phyloP scores from a whole-genome alignment of 1,140 invertebrate genomes.

The Rhopalosiphum maidis region DNA sequence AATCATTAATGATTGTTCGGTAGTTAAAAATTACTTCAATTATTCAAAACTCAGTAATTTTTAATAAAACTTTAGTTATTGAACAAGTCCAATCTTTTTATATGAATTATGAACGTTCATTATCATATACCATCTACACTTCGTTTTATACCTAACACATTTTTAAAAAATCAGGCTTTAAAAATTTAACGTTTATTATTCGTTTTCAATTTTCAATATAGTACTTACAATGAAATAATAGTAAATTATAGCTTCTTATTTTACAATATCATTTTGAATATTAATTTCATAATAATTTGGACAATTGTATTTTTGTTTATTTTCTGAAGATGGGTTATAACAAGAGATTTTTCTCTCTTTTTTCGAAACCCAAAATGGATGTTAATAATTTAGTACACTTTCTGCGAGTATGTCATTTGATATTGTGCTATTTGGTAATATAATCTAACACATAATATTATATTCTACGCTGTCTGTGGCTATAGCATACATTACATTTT shows the following conservation, averaged over 20 bases:
- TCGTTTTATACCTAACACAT: too few relatives aligned
- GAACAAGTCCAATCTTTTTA: not conserved
- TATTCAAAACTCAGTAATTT: too few relatives aligned
- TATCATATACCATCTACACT: not conserved
- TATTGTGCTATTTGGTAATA: not conserved
- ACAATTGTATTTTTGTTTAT: not conserved
- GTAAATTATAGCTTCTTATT: not conserved
- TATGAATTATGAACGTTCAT: too few relatives aligned
- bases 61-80: too few relatives aligned
- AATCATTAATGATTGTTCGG: too few relatives aligned
- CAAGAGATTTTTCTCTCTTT: not conserved
- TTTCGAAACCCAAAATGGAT: not conserved
- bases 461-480: not conserved
- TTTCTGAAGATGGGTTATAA: not conserved
- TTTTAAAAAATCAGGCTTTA: not conserved
- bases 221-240: not conserved
- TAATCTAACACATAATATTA: not conserved
- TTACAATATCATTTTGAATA: not conserved
- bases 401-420: not conserved
- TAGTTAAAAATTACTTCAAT: too few relatives aligned
- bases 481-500: not conserved
- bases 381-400: not conserved
- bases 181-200: not conserved
- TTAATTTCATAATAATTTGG: not conserved
- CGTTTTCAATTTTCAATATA: not conserved